These are phyloP conservation scores for Perizoma affinitatum DNA, from an alignment of 2,888 invertebrate genomes.

Conservation along the genomic window DNA sequence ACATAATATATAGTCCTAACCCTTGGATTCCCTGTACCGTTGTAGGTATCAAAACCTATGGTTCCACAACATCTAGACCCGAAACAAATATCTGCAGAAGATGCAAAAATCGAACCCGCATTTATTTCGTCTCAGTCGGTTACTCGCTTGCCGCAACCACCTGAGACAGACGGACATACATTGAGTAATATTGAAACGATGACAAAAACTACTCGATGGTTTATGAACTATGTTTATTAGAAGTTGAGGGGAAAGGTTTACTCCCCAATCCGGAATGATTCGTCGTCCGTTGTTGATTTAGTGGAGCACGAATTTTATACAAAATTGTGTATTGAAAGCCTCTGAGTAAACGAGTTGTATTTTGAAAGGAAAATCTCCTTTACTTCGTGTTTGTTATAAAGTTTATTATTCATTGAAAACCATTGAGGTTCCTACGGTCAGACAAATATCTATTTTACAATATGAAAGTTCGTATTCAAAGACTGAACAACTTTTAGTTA, in stretches of 20 bases:
- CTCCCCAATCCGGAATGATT: conserved; percentile 6
- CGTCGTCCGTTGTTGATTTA: conserved; percentile 13
- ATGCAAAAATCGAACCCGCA: no score
- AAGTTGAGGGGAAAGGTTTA: conserved; percentile 7
- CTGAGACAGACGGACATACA: background rate
- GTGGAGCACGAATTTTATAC: conserved; percentile 7
- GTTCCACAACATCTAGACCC: no score
- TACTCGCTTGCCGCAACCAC: no score
- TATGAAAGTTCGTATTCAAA: no score
- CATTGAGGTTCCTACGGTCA: background rate
- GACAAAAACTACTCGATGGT: conserved; percentile 6
- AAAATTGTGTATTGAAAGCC: conserved; percentile 11
- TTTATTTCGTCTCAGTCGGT: no score
- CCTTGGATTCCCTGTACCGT: no score
- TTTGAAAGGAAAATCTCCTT: background rate
- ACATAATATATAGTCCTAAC: no score
- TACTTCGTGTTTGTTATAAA: background rate
- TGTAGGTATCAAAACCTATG: no score
- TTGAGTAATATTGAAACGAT: background rate
- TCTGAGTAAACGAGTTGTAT: conserved; percentile 8
- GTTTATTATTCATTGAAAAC: no score
- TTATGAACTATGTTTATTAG: conserved; percentile 23
- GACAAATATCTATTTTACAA: no score
- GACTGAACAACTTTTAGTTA: no score
- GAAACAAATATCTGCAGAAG: no score